phyloP scores from a whole-genome alignment of 2,113 vertebrate genomes.

The Aptenodytes patagonicus region DNA sequence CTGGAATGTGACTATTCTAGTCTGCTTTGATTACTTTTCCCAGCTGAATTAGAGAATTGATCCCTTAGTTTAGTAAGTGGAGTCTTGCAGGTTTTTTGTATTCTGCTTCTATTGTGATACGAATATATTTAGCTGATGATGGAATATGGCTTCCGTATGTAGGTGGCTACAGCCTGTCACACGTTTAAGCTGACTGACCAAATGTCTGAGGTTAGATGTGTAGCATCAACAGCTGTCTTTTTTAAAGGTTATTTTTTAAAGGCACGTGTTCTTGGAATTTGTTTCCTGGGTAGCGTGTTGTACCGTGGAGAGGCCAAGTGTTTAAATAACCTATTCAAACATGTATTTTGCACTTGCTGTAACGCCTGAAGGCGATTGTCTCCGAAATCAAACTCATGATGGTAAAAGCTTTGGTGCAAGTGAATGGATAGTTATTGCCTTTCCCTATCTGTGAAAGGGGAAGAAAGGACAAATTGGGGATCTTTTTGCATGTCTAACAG shows the following conservation, averaged over 20 bases:
- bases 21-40: not conserved
- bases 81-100: not conserved
- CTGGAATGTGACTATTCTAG: not conserved
- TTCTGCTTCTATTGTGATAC: not conserved
- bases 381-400: not conserved
- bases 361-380: not conserved
- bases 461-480: not conserved
- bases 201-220: not conserved
- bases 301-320: not conserved
- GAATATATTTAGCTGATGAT: not conserved
- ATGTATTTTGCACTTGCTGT: not conserved
- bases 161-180: not conserved
- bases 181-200: not conserved
- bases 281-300: not conserved
- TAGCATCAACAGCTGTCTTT: not conserved
- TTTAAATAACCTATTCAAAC: not conserved
- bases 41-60: not conserved
- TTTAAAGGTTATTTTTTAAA: not conserved
- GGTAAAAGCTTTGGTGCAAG: not conserved
- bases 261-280: not conserved
- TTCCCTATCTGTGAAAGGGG: not conserved
- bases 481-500: not conserved
- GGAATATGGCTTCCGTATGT: not conserved
- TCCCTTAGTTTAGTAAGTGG: not conserved
- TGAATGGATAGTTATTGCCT: not conserved